phyloP scores from a whole-genome alignment of 30 jellyfish, hydroid and myxozoan species.

The Rhopilema esculentum region DNA sequence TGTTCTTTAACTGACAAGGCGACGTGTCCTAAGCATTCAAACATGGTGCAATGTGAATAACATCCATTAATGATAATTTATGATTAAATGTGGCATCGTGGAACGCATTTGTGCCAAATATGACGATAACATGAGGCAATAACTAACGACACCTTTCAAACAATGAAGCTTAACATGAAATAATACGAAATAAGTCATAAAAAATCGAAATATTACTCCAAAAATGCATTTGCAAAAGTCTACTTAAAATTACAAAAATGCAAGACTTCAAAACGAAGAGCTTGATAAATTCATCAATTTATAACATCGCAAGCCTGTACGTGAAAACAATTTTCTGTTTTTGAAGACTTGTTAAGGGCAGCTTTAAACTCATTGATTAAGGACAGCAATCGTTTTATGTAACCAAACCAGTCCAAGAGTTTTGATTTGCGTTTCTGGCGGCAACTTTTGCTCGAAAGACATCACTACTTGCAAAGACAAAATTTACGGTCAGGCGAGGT shows the following conservation, averaged over 20 bases:
- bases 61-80: not conserved
- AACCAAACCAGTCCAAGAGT: too few species aligned
- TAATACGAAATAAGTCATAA: conserved; percentile 34
- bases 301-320: not conserved
- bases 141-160: not conserved
- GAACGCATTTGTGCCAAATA: not conserved
- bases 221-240: conserved; percentile 52
- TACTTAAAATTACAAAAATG: conserved; percentile 15
- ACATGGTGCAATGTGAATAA: not conserved
- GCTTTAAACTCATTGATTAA: too few species aligned
- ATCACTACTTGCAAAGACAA: too few species aligned
- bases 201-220: conserved; percentile 40
- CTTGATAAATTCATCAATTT: not conserved
- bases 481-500: not conserved
- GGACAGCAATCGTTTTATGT: too few species aligned
- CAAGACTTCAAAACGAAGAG: not conserved
- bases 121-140: not conserved
- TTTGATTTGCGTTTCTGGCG: too few species aligned
- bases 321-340: too few species aligned
- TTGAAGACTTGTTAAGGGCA: too few species aligned
- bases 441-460: too few species aligned
- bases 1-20: not conserved
- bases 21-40: not conserved
- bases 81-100: not conserved
- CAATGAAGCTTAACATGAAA: conserved; percentile 12